Evolutionary conservation across 2,113 vertebrate genomes (phyloP), one percentile per base, ranked within the genome.

Genomic region (Rhea americana): DNA sequence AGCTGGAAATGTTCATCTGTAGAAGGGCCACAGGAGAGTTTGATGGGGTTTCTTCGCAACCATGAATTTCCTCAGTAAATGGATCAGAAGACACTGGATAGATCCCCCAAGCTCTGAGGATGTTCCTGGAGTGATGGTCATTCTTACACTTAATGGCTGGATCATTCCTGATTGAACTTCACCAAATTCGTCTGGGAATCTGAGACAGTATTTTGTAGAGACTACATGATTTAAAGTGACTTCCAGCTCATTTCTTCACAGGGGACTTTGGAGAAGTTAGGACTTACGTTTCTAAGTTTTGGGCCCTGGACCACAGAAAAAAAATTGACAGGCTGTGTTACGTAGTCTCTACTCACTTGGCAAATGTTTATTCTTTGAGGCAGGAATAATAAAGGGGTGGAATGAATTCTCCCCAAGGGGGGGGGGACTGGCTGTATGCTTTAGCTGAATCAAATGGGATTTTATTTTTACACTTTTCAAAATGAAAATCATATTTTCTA

Each of bases 401-500:
- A 63, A 11, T 13, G 65, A 30, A 11, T 22, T 13, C 19, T 51
- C 28, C 41, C 50, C 68, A 6, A 41, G 35, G 35, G 35, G 7
- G 73, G 14, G 28, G 41, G 61, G 73, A 32, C 55, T 30, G 30
- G 51, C 71, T 30, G 22, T 71, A 53, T 7, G 45, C 73, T 24
- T 77, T 22, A 22, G 56, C 80, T 72, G n/a, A 58, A 16, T 63
- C 56, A 71, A 43, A 25, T 7, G 12, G 13, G 11, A 2, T 0
- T 50, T 58, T 74, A 8, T 85, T 83, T 83, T 85, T 58, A 61
- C 28, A 10, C 41, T 74, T 81, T 15, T 25, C 45, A 58, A 83
- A 88, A 50, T 18, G 25, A 65, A 56, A 73, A 43, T 8, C 0
- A 0, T 47, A 1, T 90, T 88, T 82, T 76, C 63, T 3, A 1